These are phyloP conservation scores for Heliconius eleuchia DNA, from an alignment of 1,140 invertebrate species.

Conservation along the genomic window DNA sequence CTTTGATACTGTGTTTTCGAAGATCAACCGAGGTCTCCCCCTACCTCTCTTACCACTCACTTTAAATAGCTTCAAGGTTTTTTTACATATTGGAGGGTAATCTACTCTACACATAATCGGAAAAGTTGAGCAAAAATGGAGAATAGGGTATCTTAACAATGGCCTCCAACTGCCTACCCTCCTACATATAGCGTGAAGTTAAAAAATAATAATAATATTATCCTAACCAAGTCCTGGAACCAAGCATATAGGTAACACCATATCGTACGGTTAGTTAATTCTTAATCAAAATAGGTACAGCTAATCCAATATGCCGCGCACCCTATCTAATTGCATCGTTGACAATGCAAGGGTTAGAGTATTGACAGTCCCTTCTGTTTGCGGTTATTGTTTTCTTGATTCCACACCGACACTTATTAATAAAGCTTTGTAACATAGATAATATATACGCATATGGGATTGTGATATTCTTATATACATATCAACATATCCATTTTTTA, in stretches of 20 bases:
- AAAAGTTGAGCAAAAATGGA: too few relatives aligned
- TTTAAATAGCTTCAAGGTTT: too few relatives aligned
- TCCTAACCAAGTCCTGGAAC: not conserved
- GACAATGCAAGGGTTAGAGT: constrained; percentile 59
- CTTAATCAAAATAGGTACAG: constrained; percentile 41
- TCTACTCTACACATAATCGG: too few relatives aligned
- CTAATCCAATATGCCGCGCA: constrained; percentile 43
- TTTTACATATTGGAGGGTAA: too few relatives aligned
- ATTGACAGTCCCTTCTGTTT: constrained; percentile 66
- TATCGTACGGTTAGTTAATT: constrained; percentile 28
- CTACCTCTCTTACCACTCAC: too few relatives aligned
- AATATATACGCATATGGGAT: not conserved
- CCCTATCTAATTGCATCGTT: constrained; percentile 53
- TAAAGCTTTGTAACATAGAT: constrained; percentile 22
- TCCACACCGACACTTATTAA: constrained; percentile 61
- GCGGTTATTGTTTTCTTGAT: constrained; percentile 74
- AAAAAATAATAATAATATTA: not conserved
- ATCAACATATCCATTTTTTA: too few relatives aligned
- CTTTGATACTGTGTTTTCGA: too few relatives aligned
- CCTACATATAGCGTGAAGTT: not conserved
- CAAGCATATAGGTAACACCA: constrained; percentile 1
- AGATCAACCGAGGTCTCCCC: too few relatives aligned
- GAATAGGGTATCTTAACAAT: too few relatives aligned
- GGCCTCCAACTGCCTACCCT: too few relatives aligned
- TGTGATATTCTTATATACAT: too few relatives aligned